Percentiles rank a stretch among this genome's conserved stretches.
These are phyloP conservation scores for Sinodicranocentrus sp. DNA, from an alignment of 2,888 invertebrate species.

Conservation along the genomic window DNA sequence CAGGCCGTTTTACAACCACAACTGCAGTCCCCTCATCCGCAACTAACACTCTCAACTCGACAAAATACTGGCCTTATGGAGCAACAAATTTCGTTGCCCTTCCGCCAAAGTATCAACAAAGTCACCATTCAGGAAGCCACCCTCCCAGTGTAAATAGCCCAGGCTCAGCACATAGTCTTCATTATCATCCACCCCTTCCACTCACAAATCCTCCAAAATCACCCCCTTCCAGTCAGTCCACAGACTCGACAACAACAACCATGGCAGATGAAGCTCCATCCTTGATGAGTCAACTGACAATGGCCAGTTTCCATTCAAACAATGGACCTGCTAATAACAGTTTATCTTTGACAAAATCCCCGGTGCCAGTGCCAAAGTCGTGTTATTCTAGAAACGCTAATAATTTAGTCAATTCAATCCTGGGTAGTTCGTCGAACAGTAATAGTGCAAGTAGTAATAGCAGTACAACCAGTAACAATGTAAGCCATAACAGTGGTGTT, in stretches of 20 bases:
- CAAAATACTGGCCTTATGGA: slow-evolving; percentile 73
- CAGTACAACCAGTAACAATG: slow-evolving; percentile 60
- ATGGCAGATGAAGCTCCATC: slow-evolving; percentile 67
- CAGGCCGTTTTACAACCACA: slow-evolving; percentile 48
- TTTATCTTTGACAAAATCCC: slow-evolving; percentile 67
- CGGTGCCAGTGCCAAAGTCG: slow-evolving; percentile 74
- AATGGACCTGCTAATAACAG: slow-evolving; percentile 16
- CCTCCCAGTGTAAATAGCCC: slow-evolving; percentile 62
- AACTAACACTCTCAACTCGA: slow-evolving; percentile 49
- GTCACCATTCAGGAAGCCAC: slow-evolving; percentile 58
- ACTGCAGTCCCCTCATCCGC: slow-evolving; percentile 27
- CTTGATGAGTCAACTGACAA: slow-evolving; percentile 64
- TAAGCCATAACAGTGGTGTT: slow-evolving; percentile 24
- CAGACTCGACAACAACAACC: slow-evolving; percentile 72
- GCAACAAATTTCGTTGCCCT: slow-evolving; percentile 73
- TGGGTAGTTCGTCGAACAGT: background rate
- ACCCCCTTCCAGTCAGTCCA: slow-evolving; percentile 73
- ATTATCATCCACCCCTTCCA: slow-evolving; percentile 70
- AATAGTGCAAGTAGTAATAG: slow-evolving; percentile 45
- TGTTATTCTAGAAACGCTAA: slow-evolving; percentile 61
- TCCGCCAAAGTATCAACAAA: slow-evolving; percentile 72
- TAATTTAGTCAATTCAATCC: slow-evolving; percentile 48
- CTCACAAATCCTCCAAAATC: slow-evolving; percentile 71
- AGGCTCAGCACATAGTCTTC: slow-evolving; percentile 56
- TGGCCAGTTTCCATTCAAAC: slow-evolving; percentile 55